Conservation (phyloP, 2,888 invertebrate genomes). For the Plebejus anna region DNA sequence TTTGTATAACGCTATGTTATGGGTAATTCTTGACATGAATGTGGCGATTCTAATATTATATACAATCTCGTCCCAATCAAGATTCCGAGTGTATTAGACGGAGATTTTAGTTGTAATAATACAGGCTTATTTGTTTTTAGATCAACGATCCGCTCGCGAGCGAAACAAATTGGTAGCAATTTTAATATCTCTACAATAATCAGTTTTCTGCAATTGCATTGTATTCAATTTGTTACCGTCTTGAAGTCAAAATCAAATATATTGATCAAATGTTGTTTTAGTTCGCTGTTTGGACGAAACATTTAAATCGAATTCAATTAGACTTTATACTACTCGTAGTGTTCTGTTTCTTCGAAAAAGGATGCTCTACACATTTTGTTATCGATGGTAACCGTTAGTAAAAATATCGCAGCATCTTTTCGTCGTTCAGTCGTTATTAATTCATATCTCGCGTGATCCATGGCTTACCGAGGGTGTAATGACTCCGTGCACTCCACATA, state of each 20-base stretch:
- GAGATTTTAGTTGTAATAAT: neutral
- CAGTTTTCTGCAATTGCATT: slow-evolving; percentile 10
- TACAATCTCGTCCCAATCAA: slow-evolving; percentile 17
- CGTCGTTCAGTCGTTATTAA: slow-evolving; percentile 14
- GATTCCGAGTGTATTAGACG: neutral
- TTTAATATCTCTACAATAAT: slow-evolving; percentile 11
- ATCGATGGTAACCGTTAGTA: neutral
- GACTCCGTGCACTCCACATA: slow-evolving; percentile 34
- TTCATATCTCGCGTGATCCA: slow-evolving; percentile 33
- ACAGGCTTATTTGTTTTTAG: slow-evolving; percentile 19
- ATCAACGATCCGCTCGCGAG: slow-evolving; percentile 18
- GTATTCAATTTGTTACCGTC: slow-evolving; percentile 2
- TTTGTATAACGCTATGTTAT: slow-evolving; percentile 10
- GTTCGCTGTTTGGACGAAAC: neutral
- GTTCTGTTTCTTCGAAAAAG: neutral
- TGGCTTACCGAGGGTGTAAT: slow-evolving; percentile 37
- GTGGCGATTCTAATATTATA: slow-evolving; percentile 19
- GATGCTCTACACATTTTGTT: neutral
- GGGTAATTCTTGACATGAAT: slow-evolving; percentile 4
- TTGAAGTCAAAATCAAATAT: neutral
- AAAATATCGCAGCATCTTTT: slow-evolving; percentile 11
- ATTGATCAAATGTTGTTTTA: neutral
- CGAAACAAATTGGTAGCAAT: slow-evolving; percentile 21
- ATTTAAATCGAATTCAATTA: neutral
- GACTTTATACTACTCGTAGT: neutral